Evolutionary conservation across 2,797 vertebrate species (phyloP).

Genomic region (Tapirus indicus): DNA sequence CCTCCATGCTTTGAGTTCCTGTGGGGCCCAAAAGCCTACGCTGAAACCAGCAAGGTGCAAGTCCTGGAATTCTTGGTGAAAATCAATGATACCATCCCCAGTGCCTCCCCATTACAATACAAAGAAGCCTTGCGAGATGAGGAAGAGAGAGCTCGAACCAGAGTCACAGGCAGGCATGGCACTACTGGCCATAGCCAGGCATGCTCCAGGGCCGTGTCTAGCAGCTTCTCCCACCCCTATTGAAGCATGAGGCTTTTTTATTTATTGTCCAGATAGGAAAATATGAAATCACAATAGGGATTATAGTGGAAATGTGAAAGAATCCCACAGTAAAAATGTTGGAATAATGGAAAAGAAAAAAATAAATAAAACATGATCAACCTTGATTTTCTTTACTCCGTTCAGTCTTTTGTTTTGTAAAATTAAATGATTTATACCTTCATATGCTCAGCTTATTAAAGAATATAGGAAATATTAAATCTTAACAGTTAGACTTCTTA

Average conservation of each 20-base stretch:
- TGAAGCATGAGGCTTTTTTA: not conserved
- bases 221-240: not conserved
- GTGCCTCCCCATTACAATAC: not conserved
- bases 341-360: not conserved
- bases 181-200: not conserved
- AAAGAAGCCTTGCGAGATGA: not conserved
- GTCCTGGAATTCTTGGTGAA: not conserved
- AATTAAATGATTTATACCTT: not conserved
- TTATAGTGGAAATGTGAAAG: not conserved
- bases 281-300: not conserved
- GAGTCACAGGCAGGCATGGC: not conserved
- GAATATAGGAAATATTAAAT: not conserved
- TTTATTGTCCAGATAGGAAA: not conserved
- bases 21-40: not conserved
- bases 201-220: rapidly evolving
- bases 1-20: not conserved
- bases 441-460: not conserved
- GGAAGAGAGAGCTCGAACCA: not conserved
- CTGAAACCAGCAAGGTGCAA: not conserved
- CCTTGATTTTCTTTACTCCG: not conserved
- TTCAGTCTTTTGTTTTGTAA: not conserved
- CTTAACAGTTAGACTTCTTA: not conserved
- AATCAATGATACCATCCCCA: rapidly evolving
- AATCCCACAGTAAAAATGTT: not conserved
- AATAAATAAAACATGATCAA: not conserved